Percentiles rank a stretch among this genome's conserved stretches.
phyloP scores from a whole-genome alignment of 2,113 vertebrate genomes.

The Pygoscelis antarcticus region DNA sequence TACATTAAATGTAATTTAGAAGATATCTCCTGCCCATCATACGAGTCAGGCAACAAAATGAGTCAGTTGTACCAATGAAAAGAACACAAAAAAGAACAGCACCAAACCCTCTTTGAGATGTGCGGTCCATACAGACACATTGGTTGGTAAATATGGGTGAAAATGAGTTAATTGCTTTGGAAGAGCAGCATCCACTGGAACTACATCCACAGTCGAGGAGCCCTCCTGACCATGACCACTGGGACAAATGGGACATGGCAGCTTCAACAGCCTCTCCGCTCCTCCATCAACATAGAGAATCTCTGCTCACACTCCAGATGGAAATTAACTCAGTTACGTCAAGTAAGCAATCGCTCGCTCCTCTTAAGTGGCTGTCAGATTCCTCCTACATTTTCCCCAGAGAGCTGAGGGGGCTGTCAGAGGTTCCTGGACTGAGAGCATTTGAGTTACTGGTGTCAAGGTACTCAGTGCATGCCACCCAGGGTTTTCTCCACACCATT shows the following conservation, averaged over 20 bases:
- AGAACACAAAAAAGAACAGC: neutral
- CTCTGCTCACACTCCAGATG: neutral
- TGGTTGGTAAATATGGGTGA: neutral
- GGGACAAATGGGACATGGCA: neutral
- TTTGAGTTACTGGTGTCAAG: neutral
- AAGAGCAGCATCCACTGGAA: neutral
- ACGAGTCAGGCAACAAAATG: neutral
- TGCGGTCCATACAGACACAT: neutral
- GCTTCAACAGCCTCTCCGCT: neutral
- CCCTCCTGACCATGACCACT: neutral
- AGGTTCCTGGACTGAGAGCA: neutral
- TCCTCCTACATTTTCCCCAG: neutral
- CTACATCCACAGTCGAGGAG: neutral
- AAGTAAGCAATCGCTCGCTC: neutral
- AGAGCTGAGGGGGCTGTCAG: neutral
- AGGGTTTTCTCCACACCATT: neutral
- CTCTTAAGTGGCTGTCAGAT: neutral
- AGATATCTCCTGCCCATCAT: neutral
- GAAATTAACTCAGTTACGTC: neutral
- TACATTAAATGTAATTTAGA: neutral
- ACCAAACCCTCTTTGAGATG: neutral
- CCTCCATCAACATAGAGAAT: neutral
- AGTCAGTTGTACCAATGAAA: neutral
- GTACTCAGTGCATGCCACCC: neutral
- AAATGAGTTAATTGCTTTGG: neutral